Evolutionary conservation across 2,113 vertebrate species (phyloP).

Genomic region (Scolopax mira): DNA sequence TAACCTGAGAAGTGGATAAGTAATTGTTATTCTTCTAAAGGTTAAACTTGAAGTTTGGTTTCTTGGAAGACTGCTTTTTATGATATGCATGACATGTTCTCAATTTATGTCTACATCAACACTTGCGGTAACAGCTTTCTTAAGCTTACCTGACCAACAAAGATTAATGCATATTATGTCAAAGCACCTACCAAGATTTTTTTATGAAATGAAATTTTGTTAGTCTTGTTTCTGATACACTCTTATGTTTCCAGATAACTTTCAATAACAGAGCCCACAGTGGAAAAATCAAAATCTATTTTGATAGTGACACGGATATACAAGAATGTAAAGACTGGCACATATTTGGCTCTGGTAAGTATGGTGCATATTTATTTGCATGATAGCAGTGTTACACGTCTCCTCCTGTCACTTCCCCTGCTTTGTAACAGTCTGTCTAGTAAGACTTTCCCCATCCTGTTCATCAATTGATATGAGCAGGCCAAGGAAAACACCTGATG

Average conservation of each 20-base stretch:
- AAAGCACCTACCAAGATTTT: not conserved
- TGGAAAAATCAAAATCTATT: constrained; percentile 90
- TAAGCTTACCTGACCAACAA: not conserved
- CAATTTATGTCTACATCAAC: not conserved
- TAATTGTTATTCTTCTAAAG: not conserved
- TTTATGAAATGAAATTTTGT: not conserved
- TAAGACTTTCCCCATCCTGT: not conserved
- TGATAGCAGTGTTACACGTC: not conserved
- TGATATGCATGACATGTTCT: fast-evolving
- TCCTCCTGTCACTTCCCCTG: not conserved
- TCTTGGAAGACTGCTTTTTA: not conserved
- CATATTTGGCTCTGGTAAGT: constrained; percentile 87
- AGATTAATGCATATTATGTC: not conserved
- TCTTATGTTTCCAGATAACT: constrained; percentile 80
- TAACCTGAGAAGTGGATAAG: not conserved
- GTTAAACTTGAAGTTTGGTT: not conserved
- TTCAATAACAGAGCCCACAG: constrained; percentile 94
- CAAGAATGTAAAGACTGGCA: constrained; percentile 86
- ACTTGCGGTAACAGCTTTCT: not conserved
- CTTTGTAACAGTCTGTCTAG: not conserved
- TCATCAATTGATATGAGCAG: not conserved
- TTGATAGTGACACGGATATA: constrained; percentile 86
- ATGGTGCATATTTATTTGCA: not conserved
- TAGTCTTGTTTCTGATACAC: not conserved
- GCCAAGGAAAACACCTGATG: not conserved